A percentile compares a stretch with the other conserved stretches of the same genome.
Conservation (phyloP, 2,113 vertebrate species). For the Uria aalge region DNA sequence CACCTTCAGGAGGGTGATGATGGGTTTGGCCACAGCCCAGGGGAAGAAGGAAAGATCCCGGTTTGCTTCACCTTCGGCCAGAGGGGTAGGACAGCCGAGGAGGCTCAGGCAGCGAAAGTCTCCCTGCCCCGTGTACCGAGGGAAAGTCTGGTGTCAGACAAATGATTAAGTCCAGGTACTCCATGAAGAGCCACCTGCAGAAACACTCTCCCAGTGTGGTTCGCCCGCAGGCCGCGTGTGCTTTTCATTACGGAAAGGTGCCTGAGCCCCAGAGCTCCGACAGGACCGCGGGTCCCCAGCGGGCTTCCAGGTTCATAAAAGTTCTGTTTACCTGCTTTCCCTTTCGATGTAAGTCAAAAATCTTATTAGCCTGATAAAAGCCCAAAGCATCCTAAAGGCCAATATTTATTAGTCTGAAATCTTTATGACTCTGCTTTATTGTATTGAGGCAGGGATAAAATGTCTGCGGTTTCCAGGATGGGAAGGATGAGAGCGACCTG, state of each 20-base stretch:
- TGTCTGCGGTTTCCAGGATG: rapidly evolving
- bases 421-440: neutral
- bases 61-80: rapidly evolving
- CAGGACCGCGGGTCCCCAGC: neutral
- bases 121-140: neutral
- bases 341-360: neutral
- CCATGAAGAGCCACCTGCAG: neutral
- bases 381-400: constrained; percentile 16
- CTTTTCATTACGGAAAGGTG: neutral
- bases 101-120: rapidly evolving
- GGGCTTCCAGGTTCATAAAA: neutral
- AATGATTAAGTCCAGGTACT: neutral
- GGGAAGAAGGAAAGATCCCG: no score
- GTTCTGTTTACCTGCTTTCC: neutral
- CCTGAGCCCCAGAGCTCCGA: rapidly evolving
- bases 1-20: rapidly evolving
- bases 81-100: rapidly evolving
- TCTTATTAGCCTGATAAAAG: constrained; percentile 22
- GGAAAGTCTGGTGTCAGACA: neutral
- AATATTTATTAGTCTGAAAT: neutral
- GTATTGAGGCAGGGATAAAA: neutral
- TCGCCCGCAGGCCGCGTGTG: neutral
- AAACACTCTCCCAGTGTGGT: rapidly evolving
- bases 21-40: rapidly evolving
- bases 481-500: rapidly evolving